A percentile compares a stretch with the other conserved stretches of the same genome.
Conservation (phyloP, 2,797 vertebrate species). For the Spheniscus humboldti region DNA sequence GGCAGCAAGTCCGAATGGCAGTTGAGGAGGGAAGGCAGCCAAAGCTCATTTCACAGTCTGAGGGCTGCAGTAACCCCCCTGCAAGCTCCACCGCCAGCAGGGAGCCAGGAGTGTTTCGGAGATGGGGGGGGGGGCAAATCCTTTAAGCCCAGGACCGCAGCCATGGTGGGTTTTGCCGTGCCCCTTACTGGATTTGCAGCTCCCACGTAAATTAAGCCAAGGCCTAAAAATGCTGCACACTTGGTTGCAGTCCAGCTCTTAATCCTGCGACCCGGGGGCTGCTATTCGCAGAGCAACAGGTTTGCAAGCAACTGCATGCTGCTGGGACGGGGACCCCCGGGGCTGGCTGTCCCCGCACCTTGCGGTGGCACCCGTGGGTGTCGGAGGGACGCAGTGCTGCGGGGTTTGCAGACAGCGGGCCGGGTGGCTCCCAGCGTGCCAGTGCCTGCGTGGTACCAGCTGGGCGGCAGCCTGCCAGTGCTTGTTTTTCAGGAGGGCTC, state of each 20-base stretch:
- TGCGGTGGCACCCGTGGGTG: background rate
- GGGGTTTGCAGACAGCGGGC: background rate
- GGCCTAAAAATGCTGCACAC: constrained; percentile 38
- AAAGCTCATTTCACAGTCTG: background rate
- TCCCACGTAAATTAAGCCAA: background rate
- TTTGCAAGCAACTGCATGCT: constrained; percentile 1
- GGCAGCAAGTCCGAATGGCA: background rate
- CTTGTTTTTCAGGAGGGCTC: background rate
- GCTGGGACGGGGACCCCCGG: rapidly evolving
- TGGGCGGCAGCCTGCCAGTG: background rate
- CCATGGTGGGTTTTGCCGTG: background rate
- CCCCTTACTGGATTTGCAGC: background rate
- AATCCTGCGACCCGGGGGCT: background rate
- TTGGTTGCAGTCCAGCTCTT: constrained; percentile 50
- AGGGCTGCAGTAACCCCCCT: background rate
- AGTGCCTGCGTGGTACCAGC: background rate
- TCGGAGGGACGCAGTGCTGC: rapidly evolving
- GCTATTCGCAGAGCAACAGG: constrained; percentile 11
- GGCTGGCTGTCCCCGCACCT: background rate
- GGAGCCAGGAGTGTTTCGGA: background rate
- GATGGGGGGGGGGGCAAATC: background rate
- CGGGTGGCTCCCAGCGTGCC: background rate
- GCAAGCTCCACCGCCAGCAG: background rate
- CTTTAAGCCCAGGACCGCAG: background rate
- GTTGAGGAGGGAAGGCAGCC: background rate